Evolutionary conservation across 2,888 invertebrate species (phyloP), one percentile per base, ranked within the genome.

Genomic region (Dolichomitus sp.): DNA sequence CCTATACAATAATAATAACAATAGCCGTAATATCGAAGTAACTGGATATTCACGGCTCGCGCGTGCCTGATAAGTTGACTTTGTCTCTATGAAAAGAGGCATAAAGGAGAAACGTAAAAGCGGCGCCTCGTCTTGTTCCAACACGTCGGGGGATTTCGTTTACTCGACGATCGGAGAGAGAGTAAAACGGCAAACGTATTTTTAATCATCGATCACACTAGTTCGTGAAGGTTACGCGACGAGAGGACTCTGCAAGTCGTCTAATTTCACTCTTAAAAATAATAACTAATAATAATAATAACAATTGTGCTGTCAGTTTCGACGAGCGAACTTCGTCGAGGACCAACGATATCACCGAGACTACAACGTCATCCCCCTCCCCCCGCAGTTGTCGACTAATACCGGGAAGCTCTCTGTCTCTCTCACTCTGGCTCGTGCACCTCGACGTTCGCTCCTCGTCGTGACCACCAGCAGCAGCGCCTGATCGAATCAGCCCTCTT

Each of bases 61-160:
- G 59, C 59, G 63, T 19, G 69, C 65, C 80, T 42, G 69, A 57
- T 57, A 70, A 70, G 54, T 57, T 54, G n/a, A n/a, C 30, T 2
- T 70, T 70, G 57, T 61, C 76, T 83, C 70, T 77, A 83, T 83
- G 83, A 83, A 83, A 83, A 83, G 72, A 68, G 83, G 81, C 14
- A 68, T 72, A 37, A 83, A 83, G 69, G 81, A 83, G 61, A 81
- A 83, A 68, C 42, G 11, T 40, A 12, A 33, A 33, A 57, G 52
- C 52, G 37, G n/a, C 37, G 37, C 23, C 37, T 14, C 52, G 45
- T 52, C 37, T 33, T 40, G 52, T 52, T 14, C 23, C 19, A 37
- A 37, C 17, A 68, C 66, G 66, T 42, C 61, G 61, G 19, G 23
- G 61, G 61, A 40, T 45, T 48, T 30, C 66, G 48, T 48, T 27